These are phyloP conservation scores for Gymnoscopelus braueri DNA, from an alignment of 2,797 vertebrate genomes.

Conservation along the genomic window DNA sequence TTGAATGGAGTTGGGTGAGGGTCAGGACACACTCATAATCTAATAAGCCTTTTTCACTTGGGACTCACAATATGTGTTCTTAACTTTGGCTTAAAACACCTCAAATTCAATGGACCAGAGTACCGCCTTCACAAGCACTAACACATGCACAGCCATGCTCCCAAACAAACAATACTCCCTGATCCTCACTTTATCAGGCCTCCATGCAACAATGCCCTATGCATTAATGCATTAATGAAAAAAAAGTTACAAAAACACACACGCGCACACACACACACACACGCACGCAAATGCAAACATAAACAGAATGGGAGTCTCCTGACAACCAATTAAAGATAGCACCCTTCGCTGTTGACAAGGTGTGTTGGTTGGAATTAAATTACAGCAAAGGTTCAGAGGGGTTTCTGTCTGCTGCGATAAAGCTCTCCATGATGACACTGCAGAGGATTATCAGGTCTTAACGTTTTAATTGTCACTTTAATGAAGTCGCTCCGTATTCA, in stretches of 20 bases:
- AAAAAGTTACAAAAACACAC: too few species aligned
- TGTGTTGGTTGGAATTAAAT: conserved; percentile 51
- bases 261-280: neutral
- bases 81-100: too few species aligned
- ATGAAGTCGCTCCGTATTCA: conserved; percentile 44
- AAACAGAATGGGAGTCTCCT: neutral
- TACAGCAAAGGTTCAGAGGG: conserved; percentile 31
- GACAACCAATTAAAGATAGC: conserved; percentile 38
- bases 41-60: too few species aligned
- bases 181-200: neutral
- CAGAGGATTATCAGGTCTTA: conserved; percentile 50
- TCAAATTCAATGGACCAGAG: too few species aligned
- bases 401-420: conserved; percentile 32
- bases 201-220: neutral
- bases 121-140: neutral
- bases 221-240: too few species aligned
- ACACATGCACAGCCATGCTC: conserved; percentile 1
- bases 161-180: neutral
- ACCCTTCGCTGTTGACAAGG: conserved; percentile 38
- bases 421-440: conserved; percentile 36
- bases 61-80: too few species aligned
- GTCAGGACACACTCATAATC: too few species aligned
- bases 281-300: conserved; percentile 12
- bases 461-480: conserved; percentile 64
- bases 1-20: too few species aligned